Base-by-base conservation (phyloP, 2,888 invertebrate species). In the Heliothis peltigera region DNA sequence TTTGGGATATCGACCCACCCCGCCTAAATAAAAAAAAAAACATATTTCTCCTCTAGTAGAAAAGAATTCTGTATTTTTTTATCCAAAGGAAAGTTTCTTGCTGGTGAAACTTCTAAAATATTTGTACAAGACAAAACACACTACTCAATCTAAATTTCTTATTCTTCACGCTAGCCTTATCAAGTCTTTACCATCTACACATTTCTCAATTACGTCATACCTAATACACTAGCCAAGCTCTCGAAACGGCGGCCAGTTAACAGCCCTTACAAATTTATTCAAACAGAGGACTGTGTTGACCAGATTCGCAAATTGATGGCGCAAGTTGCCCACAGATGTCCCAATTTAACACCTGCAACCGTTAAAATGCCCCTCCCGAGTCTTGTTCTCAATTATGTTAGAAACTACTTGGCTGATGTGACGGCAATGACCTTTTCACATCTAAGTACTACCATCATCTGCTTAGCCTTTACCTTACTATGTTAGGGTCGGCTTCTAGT, bases 191-290 rank as follows among this genome's bases (percentile, higher is more conserved):
- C 52, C n/a, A 17, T 17, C 17, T 19, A 28, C 35, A 53, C 43
- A 28, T 19, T 49, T 61, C 28, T 43, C 48, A 61, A 49, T 61
- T 28, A 68, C 21, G 44, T 32, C 22, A 25, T n/a, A 3, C 35
- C 21, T 48, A 15, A 10, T 55, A 7, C 35, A 49, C 17, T 15
- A 43, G 17, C 19, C 48, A 28, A 58, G 28, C 22, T 51, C 28
- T 59, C 51, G 46, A 67, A 42, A 59, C 28, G 12, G 2, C 51
- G 8, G 22, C 32, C 17, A 42, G 32, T 52, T 67, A 52, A 66
- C 66, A 67, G 68, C 52, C 65, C 52, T 17, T 60, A 68, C 46
- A 60, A 60, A 66, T 57, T 49, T 57, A 67, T 67, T 52, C 60
- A 18, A 25, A 28, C 25, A 6, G 19, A 52, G 60, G 42, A 60